A percentile compares a stretch with the other conserved stretches of the same genome.
These are phyloP conservation scores for Hydropotes inermis DNA, from an alignment of 2,113 vertebrate genomes.

Conservation along the genomic window DNA sequence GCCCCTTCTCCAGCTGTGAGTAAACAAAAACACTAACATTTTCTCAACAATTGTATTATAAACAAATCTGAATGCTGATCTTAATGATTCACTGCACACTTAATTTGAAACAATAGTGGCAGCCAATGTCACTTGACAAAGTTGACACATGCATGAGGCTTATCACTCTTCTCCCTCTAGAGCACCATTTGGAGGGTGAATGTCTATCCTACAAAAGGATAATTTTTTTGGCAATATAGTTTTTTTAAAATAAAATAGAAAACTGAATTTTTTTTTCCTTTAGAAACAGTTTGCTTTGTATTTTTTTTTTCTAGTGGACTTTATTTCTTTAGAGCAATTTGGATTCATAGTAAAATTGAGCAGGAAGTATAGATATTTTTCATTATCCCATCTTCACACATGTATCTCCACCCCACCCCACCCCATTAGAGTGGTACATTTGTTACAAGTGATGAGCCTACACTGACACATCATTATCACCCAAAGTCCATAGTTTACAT, in stretches of 20 bases:
- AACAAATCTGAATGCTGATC: background rate
- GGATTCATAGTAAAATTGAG: background rate
- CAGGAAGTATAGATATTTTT: background rate
- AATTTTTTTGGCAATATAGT: background rate
- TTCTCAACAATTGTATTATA: constrained; percentile 21
- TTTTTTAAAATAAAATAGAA: constrained; percentile 5
- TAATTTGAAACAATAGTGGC: background rate
- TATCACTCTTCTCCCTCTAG: background rate
- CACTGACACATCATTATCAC: background rate
- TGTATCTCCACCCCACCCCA: background rate
- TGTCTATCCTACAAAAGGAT: background rate
- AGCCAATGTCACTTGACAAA: background rate
- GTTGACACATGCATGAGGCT: background rate
- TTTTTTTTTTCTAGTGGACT: background rate
- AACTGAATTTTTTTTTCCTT: background rate
- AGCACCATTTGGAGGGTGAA: background rate
- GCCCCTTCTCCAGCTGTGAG: background rate
- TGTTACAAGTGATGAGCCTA: background rate
- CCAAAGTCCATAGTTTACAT: background rate
- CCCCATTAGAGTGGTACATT: background rate
- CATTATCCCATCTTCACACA: background rate
- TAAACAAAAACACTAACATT: background rate
- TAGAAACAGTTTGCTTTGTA: background rate
- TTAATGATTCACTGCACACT: constrained; percentile 13
- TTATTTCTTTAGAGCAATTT: background rate